These are phyloP conservation scores for Thunnus thynnus DNA, from an alignment of 2,113 vertebrate genomes.

Conservation along the genomic window DNA sequence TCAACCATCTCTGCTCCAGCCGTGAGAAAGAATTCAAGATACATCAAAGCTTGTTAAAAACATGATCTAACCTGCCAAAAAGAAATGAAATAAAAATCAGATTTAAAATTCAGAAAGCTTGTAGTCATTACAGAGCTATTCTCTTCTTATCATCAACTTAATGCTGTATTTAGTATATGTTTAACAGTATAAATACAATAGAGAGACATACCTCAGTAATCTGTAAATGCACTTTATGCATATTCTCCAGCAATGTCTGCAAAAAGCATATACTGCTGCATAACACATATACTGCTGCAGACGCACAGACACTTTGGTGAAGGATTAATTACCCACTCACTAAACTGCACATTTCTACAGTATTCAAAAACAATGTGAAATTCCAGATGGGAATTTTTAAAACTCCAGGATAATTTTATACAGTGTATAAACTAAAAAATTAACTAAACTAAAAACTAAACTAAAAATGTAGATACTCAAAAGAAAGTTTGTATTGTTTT, in stretches of 20 bases:
- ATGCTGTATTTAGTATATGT: too few relatives aligned
- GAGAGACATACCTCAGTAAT: neutral
- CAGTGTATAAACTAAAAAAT: neutral
- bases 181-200: too few relatives aligned
- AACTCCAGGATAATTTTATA: neutral
- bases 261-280: slow-evolving; percentile 14
- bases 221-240: slow-evolving; percentile 42
- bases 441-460: too few relatives aligned
- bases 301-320: slow-evolving; percentile 10
- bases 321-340: slow-evolving; percentile 37
- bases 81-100: too few relatives aligned
- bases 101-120: too few relatives aligned
- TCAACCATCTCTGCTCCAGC: too few relatives aligned
- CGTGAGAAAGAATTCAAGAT: too few relatives aligned
- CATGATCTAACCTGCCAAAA: too few relatives aligned
- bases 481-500: too few relatives aligned
- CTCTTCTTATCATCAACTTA: too few relatives aligned
- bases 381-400: neutral
- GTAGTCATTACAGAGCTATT: too few relatives aligned
- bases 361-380: neutral
- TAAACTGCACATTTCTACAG: slow-evolving; percentile 16
- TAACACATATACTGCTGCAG: neutral
- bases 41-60: too few relatives aligned
- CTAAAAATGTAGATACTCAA: neutral
- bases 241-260: slow-evolving; percentile 20